These are phyloP conservation scores for Epinephelus fuscoguttatus DNA, from an alignment of 2,113 vertebrate species.

Conservation along the genomic window DNA sequence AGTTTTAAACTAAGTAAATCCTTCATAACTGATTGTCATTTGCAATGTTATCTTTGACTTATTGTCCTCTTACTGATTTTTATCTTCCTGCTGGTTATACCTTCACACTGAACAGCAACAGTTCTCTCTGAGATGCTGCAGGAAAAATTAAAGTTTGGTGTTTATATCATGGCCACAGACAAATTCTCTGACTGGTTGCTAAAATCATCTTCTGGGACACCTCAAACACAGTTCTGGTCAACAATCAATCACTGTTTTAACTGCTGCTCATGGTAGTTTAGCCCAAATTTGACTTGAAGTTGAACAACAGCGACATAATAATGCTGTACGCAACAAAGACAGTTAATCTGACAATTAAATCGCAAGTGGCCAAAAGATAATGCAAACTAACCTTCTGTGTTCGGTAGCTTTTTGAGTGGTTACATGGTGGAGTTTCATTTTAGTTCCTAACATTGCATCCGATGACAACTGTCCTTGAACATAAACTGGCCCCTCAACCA, in stretches of 20 bases:
- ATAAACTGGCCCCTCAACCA: background rate
- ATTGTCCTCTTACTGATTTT: constrained; percentile 9
- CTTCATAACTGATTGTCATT: constrained; percentile 69
- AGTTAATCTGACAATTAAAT: background rate
- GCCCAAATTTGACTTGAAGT: background rate
- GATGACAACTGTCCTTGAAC: background rate
- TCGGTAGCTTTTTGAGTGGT: background rate
- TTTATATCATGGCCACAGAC: background rate
- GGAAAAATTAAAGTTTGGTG: constrained; percentile 12
- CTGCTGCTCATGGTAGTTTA: background rate
- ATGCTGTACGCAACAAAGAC: background rate
- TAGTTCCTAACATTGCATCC: background rate
- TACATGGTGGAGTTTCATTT: background rate
- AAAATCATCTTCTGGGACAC: constrained; percentile 21
- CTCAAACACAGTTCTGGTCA: constrained; percentile 31
- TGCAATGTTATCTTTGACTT: constrained; percentile 45
- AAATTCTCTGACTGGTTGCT: background rate
- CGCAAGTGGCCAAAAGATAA: background rate
- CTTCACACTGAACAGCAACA: constrained; percentile 3
- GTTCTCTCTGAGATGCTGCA: constrained; percentile 33
- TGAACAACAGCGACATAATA: background rate
- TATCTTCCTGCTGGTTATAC: constrained; percentile 12
- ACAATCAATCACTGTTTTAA: constrained; percentile 7
- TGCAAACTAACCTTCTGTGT: background rate
- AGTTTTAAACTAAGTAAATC: constrained; percentile 29